Base-by-base conservation (phyloP, 2,888 invertebrate species). In the Lasioglossum calceatum region DNA sequence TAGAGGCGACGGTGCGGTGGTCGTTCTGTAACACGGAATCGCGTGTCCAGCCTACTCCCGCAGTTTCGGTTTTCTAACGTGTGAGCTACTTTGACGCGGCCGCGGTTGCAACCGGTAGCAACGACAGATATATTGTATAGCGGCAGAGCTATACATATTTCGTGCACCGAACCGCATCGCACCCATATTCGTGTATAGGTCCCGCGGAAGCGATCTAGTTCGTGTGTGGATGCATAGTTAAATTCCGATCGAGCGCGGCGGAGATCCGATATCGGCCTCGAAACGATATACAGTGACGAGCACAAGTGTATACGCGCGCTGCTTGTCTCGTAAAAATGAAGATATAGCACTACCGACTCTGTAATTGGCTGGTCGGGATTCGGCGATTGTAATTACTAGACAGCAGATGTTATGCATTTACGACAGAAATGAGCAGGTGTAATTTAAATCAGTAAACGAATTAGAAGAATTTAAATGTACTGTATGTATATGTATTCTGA, bases 1-100 rank as follows among this genome's bases (percentile, higher is more conserved):
- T 81, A 98, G 95, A 0, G 97, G 97, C 19, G 97, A 97, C 0
- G 97, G 97, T 0, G 97, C 97, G 1, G 97, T 97, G 4, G 97
- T 97, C 4, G 97, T 97, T 93, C 96, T 95, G 94, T 82, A 95
- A 94, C 91, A 93, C 89, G 91, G 77, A 90, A 90, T 85, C 83
- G 91, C 77, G 88, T 88, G 86, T 85, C 88, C 90, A 89, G 77
- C 78, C 82, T 81, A 72, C 58, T 76, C 70, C 87, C 90, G 81
- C 47, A 77, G 85, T 79, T 81, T 77, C 77, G 74, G 44, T 76
- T 81, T 67, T 42, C n/a, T 42, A 42, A 42, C 36, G 3, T 36
- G 42, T 5, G 32, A 5, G 36, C 70, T 78, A 71, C 77, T 50
- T n/a, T 19, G 47, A 64, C 77, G 64, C 82, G 73, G 44, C 32